Conservation (phyloP, 2,888 invertebrate species). For the Megaustenia siamemsis region DNA sequence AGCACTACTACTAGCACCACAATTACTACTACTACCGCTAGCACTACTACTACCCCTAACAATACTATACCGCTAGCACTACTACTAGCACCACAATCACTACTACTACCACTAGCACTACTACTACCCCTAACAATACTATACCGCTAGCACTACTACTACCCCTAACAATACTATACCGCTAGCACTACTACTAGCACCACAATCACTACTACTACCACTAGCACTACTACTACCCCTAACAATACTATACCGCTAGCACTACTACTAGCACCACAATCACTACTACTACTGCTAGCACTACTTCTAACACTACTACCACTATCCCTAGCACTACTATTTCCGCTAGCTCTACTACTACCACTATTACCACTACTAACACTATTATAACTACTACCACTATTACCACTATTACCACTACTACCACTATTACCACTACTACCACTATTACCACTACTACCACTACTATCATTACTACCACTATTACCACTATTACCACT, state of each 20-base stretch:
- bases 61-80: no score
- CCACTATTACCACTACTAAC: not conserved
- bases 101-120: not conserved
- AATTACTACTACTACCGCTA: no score
- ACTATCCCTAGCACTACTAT: not conserved
- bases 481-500: not conserved
- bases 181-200: not conserved
- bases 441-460: not conserved
- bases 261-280: not conserved
- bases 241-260: not conserved
- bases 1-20: no score
- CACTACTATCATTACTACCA: not conserved
- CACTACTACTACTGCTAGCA: not conserved
- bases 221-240: not conserved
- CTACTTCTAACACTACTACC: not conserved
- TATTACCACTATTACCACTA: not conserved
- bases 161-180: not conserved
- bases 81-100: no score
- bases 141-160: not conserved
- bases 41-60: no score
- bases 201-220: not conserved
- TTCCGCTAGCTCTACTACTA: no score
- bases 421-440: not conserved
- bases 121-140: not conserved
- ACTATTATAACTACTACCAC: not conserved